These are phyloP conservation scores for Echiichthys vipera DNA, from an alignment of 2,797 vertebrate genomes.

Conservation along the genomic window DNA sequence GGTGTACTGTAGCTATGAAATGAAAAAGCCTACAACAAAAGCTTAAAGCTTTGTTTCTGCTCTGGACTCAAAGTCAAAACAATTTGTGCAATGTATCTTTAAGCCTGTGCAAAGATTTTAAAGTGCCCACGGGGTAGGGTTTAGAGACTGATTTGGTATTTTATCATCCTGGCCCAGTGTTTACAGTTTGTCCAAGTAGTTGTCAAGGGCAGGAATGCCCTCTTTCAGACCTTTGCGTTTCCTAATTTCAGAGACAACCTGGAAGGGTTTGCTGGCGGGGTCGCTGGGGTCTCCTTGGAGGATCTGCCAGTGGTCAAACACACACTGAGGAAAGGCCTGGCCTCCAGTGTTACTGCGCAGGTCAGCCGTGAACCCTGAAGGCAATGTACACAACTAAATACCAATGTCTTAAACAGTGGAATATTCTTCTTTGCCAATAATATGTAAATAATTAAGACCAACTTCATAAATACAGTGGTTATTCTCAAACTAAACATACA, in stretches of 20 bases:
- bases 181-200: conserved; percentile 96
- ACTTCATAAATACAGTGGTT: neutral
- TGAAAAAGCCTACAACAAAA: conserved; percentile 62
- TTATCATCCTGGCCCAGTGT: conserved; percentile 42
- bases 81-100: conserved; percentile 64
- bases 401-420: neutral
- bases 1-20: conserved; percentile 79
- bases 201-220: conserved; percentile 91
- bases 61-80: conserved; percentile 61
- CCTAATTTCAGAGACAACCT: conserved; percentile 89
- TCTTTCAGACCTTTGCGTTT: conserved; percentile 97
- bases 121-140: conserved; percentile 75
- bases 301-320: conserved; percentile 98
- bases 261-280: conserved; percentile 77
- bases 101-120: conserved; percentile 75
- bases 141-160: conserved; percentile 73
- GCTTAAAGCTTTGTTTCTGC: conserved; percentile 56
- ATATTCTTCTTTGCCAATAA: neutral
- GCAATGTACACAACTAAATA: neutral
- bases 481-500: neutral
- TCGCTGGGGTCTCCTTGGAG: conserved; percentile 91
- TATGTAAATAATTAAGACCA: neutral
- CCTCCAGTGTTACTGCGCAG: conserved; percentile 94
- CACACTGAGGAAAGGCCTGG: conserved; percentile 95
- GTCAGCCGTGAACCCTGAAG: conserved; percentile 93